Evolutionary conservation across 2,888 invertebrate genomes (phyloP).

Genomic region (Dasypogon diadema): DNA sequence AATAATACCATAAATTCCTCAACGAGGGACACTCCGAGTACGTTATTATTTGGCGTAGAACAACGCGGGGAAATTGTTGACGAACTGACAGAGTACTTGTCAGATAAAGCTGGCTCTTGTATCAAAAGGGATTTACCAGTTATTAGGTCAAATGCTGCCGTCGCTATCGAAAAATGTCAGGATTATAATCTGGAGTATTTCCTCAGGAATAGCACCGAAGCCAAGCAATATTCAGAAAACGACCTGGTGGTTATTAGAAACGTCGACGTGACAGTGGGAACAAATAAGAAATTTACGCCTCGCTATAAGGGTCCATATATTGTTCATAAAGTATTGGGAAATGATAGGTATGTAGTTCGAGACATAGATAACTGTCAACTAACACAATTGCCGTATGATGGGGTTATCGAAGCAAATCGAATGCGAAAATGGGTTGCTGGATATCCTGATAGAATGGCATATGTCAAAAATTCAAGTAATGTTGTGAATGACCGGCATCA

Average conservation of each 20-base stretch:
- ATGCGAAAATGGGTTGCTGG: background rate
- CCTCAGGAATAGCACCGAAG: background rate
- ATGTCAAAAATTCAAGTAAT: too few species aligned
- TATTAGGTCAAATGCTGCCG: background rate
- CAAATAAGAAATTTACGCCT: background rate
- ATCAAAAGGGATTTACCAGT: background rate
- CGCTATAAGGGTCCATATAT: background rate
- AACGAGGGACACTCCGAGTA: conserved; percentile 59
- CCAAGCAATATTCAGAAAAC: background rate
- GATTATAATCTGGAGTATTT: background rate
- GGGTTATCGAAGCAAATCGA: background rate
- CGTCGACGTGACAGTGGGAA: background rate
- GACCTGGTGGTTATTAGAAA: background rate
- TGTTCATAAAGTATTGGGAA: background rate
- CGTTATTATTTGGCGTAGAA: conserved; percentile 59
- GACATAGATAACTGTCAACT: background rate
- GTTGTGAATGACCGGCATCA: too few species aligned
- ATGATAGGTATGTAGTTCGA: background rate
- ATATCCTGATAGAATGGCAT: too few species aligned
- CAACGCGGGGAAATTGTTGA: conserved; percentile 56
- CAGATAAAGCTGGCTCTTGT: background rate
- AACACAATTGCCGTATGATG: too few species aligned
- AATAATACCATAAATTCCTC: conserved; percentile 59
- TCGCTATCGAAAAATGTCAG: background rate
- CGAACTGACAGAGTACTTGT: background rate